Conservation (phyloP, 2,888 invertebrate species). For the Eilema caniola region DNA sequence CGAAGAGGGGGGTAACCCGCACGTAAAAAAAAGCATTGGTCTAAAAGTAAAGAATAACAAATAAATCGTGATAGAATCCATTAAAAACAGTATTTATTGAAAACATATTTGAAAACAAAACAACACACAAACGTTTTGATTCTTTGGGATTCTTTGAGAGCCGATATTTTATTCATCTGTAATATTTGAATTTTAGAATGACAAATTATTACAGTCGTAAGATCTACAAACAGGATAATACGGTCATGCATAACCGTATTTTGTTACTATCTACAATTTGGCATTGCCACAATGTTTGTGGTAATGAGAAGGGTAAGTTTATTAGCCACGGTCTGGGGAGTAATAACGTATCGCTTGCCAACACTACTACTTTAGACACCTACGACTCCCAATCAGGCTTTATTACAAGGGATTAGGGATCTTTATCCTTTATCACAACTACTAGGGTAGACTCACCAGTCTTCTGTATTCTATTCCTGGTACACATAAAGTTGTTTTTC, state of each 20-base stretch:
- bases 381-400: constrained; percentile 5
- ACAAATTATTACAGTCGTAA: not conserved
- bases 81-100: too few relatives aligned
- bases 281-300: constrained; percentile 40
- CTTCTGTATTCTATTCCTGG: constrained; percentile 35
- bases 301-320: constrained; percentile 32
- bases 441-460: constrained; percentile 13
- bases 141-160: too few relatives aligned
- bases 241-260: not conserved
- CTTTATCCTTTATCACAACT: constrained; percentile 17
- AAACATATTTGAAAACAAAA: too few relatives aligned
- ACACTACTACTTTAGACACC: constrained; percentile 36
- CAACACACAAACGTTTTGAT: too few relatives aligned
- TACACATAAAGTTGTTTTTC: constrained; percentile 50
- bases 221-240: not conserved
- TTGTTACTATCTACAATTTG: not conserved
- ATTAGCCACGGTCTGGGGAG: constrained; percentile 64
- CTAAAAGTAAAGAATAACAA: too few relatives aligned
- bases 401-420: constrained; percentile 28
- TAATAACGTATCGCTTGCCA: constrained; percentile 58
- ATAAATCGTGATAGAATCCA: too few relatives aligned
- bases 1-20: too few relatives aligned
- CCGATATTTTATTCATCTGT: not conserved
- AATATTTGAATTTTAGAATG: not conserved
- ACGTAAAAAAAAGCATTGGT: too few relatives aligned